A percentile compares a stretch with the other conserved stretches of the same genome.
phyloP scores from a whole-genome alignment of 37 sponge, comb jelly and placozoan species.

The Oopsacas minuta region DNA sequence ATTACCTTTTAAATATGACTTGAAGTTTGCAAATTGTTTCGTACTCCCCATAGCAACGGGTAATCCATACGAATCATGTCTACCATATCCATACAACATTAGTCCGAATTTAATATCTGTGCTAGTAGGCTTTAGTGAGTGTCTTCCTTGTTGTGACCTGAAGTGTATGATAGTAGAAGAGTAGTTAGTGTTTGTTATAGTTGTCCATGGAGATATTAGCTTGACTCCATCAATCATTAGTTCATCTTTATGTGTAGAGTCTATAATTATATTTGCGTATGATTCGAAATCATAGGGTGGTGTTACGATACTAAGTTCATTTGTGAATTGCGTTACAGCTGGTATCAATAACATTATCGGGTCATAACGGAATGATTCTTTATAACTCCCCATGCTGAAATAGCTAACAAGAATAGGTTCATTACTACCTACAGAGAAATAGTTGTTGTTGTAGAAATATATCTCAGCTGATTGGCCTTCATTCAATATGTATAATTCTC shows the following conservation, averaged over 20 bases:
- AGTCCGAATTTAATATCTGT: slow-evolving; percentile 6
- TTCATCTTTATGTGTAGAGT: background rate
- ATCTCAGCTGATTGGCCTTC: slow-evolving; percentile 1
- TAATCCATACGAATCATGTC: background rate
- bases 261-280: background rate
- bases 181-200: background rate
- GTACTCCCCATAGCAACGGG: background rate
- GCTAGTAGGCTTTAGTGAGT: background rate
- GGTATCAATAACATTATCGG: background rate
- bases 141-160: background rate
- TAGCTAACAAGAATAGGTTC: background rate
- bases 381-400: slow-evolving; percentile 4
- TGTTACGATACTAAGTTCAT: background rate
- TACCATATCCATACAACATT: background rate
- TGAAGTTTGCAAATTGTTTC: slow-evolving; percentile 12
- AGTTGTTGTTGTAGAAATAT: slow-evolving; percentile 13
- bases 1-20: slow-evolving; percentile 6
- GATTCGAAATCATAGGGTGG: slow-evolving; percentile 12
- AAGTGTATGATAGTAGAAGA: background rate
- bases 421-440: background rate
- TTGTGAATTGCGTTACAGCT: background rate
- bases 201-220: slow-evolving; percentile 12
- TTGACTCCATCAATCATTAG: slow-evolving; percentile 8
- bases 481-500: background rate
- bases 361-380: slow-evolving; percentile 6